Base-by-base conservation (phyloP, 2,888 invertebrate genomes). In the Drosophila mimica region DNA sequence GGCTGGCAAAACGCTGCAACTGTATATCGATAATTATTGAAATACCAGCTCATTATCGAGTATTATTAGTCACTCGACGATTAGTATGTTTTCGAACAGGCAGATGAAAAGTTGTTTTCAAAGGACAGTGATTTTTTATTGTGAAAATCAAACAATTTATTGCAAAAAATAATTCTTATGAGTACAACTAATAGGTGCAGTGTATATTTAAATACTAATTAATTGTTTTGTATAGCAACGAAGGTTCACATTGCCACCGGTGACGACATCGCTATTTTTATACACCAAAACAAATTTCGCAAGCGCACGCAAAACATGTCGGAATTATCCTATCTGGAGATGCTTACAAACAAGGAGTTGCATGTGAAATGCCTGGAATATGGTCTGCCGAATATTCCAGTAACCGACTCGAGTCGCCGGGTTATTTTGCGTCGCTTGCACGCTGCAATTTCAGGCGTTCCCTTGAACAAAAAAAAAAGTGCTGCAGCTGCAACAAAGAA, bases 331-430 rank as follows among this genome's bases (percentile, higher is more conserved):
- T 70, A 77, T 53, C 81, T 93, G 13, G 92, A 93, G 20, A 62
- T 67, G 0, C 78, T 93, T 13, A 90, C 90, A 33, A 91, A 93
- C 78, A 91, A 88, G 54, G 83, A 91, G 49, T 67, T 93, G 38
- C 90, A 91, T 28, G 65, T 79, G 46, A 90, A 91, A 66, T 91
- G 93, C 60, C 52, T 89, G 3, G 85, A 92, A 76, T 82, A 75
- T 65, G 92, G 92, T 0, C 72, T 93, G 38, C 92, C 92, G 0
- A 93, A 92, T 77, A 85, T 93, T 15, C 93, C 93, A 6, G 92
- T 93, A 0, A 92, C 93, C 0, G 91, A 91, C 40, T 91, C 92
- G 1, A 92, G 91, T 56, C 90, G 92, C 1, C 87, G 90, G 59
- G 70, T 93, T 7, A 79, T 93, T 6, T 81, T 92, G 9, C 89